Conservation (phyloP, 2,797 vertebrate genomes). For the Mionectes olivaceus region DNA sequence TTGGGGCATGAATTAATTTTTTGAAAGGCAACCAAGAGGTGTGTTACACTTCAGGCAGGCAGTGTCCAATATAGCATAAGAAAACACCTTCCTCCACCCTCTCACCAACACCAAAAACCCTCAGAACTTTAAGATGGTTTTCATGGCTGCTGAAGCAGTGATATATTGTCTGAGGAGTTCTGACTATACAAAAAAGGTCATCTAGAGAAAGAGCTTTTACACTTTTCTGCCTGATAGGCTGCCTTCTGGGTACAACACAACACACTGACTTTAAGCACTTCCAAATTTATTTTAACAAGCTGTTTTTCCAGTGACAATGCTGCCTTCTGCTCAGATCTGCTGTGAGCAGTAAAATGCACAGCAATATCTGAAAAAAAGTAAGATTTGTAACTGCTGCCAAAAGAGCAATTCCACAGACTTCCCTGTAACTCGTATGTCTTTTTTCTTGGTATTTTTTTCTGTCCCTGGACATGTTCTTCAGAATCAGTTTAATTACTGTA, state of each 20-base stretch:
- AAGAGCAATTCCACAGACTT: background rate
- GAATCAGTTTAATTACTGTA: background rate
- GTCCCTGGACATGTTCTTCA: background rate
- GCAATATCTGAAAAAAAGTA: background rate
- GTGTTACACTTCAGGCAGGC: background rate
- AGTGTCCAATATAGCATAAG: too few species aligned
- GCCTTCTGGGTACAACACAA: background rate
- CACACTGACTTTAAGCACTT: background rate
- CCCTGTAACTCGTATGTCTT: background rate
- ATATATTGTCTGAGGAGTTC: background rate
- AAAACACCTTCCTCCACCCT: background rate
- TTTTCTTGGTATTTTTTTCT: background rate
- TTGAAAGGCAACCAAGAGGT: background rate
- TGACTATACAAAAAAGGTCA: background rate
- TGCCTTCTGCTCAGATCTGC: background rate
- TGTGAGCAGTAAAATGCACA: background rate
- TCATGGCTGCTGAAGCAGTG: background rate
- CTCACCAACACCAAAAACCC: rapidly evolving
- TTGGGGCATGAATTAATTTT: background rate
- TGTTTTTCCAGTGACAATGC: background rate
- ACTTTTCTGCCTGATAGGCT: background rate
- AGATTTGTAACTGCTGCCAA: background rate
- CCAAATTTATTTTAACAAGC: background rate
- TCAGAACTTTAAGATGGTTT: background rate
- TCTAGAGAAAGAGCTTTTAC: background rate